These are phyloP conservation scores for Jordanella pulchra DNA, from an alignment of 2,797 vertebrate species.

Conservation along the genomic window DNA sequence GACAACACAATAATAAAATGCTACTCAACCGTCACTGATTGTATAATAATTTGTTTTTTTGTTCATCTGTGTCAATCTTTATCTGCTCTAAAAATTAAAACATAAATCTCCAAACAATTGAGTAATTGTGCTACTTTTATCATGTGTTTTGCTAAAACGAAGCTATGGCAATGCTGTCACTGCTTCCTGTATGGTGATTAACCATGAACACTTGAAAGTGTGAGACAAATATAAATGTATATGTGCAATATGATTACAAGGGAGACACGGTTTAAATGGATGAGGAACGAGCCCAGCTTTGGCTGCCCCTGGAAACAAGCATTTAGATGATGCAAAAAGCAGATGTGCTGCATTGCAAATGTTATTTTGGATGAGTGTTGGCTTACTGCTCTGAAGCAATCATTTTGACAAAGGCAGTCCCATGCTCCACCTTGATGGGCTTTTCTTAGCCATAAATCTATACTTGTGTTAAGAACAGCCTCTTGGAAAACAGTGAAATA, in stretches of 20 bases:
- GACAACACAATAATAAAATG: conserved; percentile 17
- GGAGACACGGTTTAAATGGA: conserved; percentile 49
- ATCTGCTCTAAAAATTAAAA: conserved; percentile 7
- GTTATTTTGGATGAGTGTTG: conserved; percentile 34
- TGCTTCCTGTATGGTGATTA: neutral
- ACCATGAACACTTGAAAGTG: neutral
- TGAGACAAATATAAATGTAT: conserved; percentile 37
- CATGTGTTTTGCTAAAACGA: conserved; percentile 22
- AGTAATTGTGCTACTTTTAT: conserved; percentile 8
- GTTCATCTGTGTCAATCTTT: neutral
- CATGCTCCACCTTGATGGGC: conserved; percentile 16
- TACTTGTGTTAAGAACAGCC: neutral
- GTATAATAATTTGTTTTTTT: neutral
- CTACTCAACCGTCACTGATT: neutral
- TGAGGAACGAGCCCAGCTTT: conserved; percentile 22
- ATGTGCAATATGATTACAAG: conserved; percentile 41
- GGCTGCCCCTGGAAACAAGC: conserved; percentile 38
- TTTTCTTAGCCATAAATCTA: conserved; percentile 8
- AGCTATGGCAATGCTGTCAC: neutral
- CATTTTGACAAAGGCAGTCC: conserved; percentile 10
- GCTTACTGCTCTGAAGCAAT: conserved; percentile 32
- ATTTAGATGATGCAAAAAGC: conserved; percentile 24
- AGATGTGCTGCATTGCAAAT: conserved; percentile 38
- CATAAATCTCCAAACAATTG: conserved; percentile 2
- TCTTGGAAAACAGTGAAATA: conserved; percentile 22